Percentiles rank a stretch among this genome's conserved stretches.
Conservation (phyloP, 1,140 invertebrate species). For the Bombus sibiricus region DNA sequence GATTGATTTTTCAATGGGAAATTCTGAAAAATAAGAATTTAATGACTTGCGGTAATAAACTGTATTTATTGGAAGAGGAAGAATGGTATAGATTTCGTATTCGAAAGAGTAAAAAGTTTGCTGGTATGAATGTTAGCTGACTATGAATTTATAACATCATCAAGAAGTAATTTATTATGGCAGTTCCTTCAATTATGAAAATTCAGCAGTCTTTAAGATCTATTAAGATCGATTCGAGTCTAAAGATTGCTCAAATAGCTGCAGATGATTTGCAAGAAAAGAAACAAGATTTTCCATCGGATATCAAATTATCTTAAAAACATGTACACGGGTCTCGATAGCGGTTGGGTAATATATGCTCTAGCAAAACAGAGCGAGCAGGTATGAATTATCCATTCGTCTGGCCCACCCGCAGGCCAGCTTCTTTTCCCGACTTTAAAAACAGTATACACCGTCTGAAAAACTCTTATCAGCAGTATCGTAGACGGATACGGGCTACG, state of each 20-base stretch:
- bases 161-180: too few species aligned
- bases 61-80: too few species aligned
- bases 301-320: not conserved
- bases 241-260: not conserved
- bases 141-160: too few species aligned
- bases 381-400: conserved; percentile 46
- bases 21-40: not conserved
- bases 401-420: conserved; percentile 16
- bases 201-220: too few species aligned
- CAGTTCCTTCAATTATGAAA: too few species aligned
- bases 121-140: too few species aligned
- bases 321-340: not conserved
- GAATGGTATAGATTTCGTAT: too few species aligned
- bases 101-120: too few species aligned
- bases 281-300: not conserved
- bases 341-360: not conserved
- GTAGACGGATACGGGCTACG: not conserved
- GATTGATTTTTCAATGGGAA: not conserved
- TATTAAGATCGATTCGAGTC: too few species aligned
- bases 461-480: not conserved
- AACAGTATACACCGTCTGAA: not conserved
- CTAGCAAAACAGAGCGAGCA: conserved; percentile 26
- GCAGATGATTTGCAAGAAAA: not conserved
- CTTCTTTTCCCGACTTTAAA: conserved; percentile 20
- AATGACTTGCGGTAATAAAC: too few species aligned